These are phyloP conservation scores for Hydractinia echinata DNA, from an alignment of 30 jellyfish, hydroid and myxozoan genomes.

Conservation along the genomic window DNA sequence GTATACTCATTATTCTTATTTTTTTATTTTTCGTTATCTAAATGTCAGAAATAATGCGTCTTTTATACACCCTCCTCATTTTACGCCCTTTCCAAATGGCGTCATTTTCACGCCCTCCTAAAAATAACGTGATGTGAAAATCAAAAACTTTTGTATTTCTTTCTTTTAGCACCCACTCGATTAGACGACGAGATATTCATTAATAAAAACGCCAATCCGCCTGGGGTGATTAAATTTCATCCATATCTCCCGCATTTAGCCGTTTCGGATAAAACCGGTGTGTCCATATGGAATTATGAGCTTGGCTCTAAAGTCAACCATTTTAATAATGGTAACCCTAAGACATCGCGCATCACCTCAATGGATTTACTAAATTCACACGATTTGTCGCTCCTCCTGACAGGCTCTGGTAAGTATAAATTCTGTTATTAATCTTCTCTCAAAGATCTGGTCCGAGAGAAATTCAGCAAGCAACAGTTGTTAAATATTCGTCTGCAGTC, in stretches of 20 bases:
- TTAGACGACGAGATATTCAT: conserved; percentile 79
- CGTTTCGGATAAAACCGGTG: conserved; percentile 77
- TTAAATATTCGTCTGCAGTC: too few species aligned
- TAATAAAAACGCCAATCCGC: conserved; percentile 70
- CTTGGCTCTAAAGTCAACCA: conserved; percentile 61
- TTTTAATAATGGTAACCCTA: conserved; percentile 82
- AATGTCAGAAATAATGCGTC: neutral
- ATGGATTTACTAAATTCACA: conserved; percentile 79
- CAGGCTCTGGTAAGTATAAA: conserved; percentile 75
- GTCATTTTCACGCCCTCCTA: too few species aligned
- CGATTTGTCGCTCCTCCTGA: conserved; percentile 75
- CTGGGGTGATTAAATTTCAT: conserved; percentile 67
- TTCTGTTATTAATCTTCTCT: neutral
- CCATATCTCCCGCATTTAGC: conserved; percentile 89
- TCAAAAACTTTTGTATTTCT: too few species aligned
- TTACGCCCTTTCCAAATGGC: too few species aligned
- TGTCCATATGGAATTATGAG: conserved; percentile 83
- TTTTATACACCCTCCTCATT: too few species aligned
- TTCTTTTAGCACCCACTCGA: conserved; percentile 41
- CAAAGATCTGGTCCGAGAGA: too few species aligned
- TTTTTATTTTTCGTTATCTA: neutral
- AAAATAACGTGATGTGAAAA: too few species aligned
- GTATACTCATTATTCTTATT: conserved; percentile 29
- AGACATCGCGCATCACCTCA: conserved; percentile 78
- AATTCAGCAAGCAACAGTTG: too few species aligned